These are phyloP conservation scores for Pelosia muscerda DNA, from an alignment of 2,888 invertebrate genomes.

Conservation along the genomic window DNA sequence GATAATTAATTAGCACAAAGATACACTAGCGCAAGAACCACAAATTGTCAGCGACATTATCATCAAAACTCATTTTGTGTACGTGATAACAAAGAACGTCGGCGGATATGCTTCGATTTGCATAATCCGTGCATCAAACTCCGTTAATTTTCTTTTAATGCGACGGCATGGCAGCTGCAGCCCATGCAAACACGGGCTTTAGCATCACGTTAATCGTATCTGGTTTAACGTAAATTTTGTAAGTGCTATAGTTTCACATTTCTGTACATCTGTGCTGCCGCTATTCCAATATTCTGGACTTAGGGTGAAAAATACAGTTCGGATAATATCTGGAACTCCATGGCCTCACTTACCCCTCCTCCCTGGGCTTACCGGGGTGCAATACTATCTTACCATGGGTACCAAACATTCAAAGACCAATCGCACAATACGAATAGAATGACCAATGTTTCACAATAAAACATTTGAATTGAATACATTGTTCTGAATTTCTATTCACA, in stretches of 20 bases:
- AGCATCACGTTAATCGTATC: constrained; percentile 49
- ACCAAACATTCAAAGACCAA: too few species aligned
- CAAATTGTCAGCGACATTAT: constrained; percentile 60
- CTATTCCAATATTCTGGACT: neutral
- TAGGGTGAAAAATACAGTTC: too few species aligned
- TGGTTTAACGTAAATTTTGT: constrained; percentile 32
- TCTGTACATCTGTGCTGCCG: neutral
- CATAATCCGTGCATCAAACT: constrained; percentile 85
- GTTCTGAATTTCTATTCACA: neutral
- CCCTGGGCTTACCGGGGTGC: too few species aligned
- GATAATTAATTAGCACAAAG: constrained; percentile 45
- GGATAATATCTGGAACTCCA: too few species aligned
- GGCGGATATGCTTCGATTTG: constrained; percentile 79
- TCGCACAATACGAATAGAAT: too few species aligned
- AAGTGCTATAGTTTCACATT: constrained; percentile 14
- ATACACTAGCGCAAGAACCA: constrained; percentile 53
- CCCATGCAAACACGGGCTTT: constrained; percentile 52
- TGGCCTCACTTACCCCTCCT: too few species aligned
- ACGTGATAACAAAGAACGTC: constrained; percentile 78
- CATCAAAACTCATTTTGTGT: constrained; percentile 73
- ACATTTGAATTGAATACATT: too few species aligned
- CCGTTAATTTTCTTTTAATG: constrained; percentile 85
- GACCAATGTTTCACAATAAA: too few species aligned
- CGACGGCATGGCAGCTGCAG: constrained; percentile 67
- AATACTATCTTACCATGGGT: too few species aligned